Evolutionary conservation across 2,113 vertebrate species (phyloP).

Genomic region (Oreotrochilus melanogaster): DNA sequence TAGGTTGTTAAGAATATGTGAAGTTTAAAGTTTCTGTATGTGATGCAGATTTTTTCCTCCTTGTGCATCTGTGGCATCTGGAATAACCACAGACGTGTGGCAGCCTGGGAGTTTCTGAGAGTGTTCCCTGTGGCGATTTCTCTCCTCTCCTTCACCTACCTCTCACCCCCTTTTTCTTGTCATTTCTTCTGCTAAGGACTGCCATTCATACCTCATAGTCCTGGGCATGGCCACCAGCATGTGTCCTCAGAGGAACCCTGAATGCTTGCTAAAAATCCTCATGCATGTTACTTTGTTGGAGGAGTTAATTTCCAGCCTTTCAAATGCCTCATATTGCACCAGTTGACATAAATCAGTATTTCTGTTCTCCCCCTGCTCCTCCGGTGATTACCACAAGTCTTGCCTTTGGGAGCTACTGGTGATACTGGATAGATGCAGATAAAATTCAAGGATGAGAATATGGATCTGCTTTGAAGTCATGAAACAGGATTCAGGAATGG

Average conservation of each 20-base stretch:
- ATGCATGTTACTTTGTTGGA: background rate
- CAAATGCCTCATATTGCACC: background rate
- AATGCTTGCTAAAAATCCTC: background rate
- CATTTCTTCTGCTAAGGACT: background rate
- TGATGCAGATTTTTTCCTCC: background rate
- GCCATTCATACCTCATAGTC: background rate
- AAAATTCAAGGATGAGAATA: background rate
- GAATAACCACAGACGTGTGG: background rate
- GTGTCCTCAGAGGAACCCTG: background rate
- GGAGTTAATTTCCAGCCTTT: background rate
- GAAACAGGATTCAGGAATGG: background rate
- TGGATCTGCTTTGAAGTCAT: background rate
- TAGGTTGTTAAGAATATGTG: background rate
- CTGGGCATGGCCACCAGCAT: background rate
- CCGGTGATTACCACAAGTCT: fast-evolving
- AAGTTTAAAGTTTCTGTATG: background rate
- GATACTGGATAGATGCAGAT: background rate
- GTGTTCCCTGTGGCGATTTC: background rate
- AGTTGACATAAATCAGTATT: background rate
- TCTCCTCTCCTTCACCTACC: background rate
- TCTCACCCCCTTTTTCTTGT: background rate
- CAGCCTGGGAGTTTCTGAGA: background rate
- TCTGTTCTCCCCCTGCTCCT: background rate
- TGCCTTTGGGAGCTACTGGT: background rate
- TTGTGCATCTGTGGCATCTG: background rate